Conservation (phyloP, 1,140 invertebrate species). For the Octopus sinensis region DNA sequence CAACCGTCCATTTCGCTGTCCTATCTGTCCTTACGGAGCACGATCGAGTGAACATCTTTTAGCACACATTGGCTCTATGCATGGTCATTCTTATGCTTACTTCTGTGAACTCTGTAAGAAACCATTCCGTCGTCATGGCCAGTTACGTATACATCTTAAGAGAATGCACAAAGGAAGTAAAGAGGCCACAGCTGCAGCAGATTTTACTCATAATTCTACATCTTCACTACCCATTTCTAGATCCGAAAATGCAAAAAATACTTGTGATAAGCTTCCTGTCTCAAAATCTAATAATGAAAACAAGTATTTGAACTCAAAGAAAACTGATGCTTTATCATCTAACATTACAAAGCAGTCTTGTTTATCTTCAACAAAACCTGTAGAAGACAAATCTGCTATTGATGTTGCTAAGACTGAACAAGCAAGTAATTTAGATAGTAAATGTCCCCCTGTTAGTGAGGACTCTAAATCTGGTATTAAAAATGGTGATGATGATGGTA, state of each 20-base stretch:
- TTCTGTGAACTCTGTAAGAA: constrained; percentile 42
- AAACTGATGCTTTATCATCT: neutral
- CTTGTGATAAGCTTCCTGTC: neutral
- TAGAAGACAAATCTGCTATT: neutral
- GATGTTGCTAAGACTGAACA: neutral
- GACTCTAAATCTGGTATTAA: neutral
- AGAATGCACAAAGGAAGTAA: constrained; percentile 29
- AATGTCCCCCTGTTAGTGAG: neutral
- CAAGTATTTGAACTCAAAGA: neutral
- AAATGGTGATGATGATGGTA: constrained; percentile 11
- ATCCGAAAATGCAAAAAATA: constrained; percentile 10
- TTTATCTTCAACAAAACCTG: neutral
- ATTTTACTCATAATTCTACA: neutral
- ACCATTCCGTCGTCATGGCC: constrained; percentile 35
- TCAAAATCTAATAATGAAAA: constrained; percentile 13
- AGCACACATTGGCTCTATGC: constrained; percentile 38
- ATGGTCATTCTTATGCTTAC: constrained; percentile 35
- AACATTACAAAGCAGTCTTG: constrained; percentile 15
- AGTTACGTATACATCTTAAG: constrained; percentile 33
- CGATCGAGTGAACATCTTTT: constrained; percentile 31
- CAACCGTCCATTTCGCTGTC: constrained; percentile 32
- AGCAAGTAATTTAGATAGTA: too few relatives aligned
- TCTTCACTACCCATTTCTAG: constrained; percentile 20
- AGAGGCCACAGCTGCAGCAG: constrained; percentile 19
- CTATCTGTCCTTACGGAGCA: constrained; percentile 37